A percentile compares a stretch with the other conserved stretches of the same genome.
These are phyloP conservation scores for Sitobion miscanthi DNA, from an alignment of 1,140 invertebrate species.

Conservation along the genomic window DNA sequence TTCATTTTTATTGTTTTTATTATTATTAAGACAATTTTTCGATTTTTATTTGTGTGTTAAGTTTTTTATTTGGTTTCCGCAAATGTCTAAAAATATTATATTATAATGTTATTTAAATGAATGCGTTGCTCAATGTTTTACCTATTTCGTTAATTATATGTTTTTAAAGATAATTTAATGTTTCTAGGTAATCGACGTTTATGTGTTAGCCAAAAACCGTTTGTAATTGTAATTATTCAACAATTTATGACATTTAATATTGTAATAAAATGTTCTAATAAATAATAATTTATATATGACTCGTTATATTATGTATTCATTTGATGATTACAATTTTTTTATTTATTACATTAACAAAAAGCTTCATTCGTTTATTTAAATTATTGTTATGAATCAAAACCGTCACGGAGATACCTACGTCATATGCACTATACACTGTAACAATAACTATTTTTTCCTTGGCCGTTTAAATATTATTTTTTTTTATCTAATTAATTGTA, in stretches of 20 bases:
- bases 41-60: background rate
- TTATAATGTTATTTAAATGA: background rate
- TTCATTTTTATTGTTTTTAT: background rate
- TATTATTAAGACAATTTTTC: background rate
- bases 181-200: background rate
- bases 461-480: background rate
- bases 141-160: background rate
- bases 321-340: background rate
- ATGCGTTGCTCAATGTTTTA: conserved; percentile 25
- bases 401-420: background rate
- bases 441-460: background rate
- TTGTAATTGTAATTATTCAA: conserved; percentile 1
- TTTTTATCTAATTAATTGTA: background rate
- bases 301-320: background rate
- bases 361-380: background rate
- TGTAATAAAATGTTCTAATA: background rate
- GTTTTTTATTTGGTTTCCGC: background rate
- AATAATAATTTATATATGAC: background rate
- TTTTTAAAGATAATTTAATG: background rate
- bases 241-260: background rate
- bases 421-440: background rate
- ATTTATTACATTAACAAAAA: background rate
- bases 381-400: background rate
- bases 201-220: background rate
- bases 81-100: conserved; percentile 16